Base-by-base conservation (phyloP, 2,797 vertebrate species). In the Sciurus carolinensis region DNA sequence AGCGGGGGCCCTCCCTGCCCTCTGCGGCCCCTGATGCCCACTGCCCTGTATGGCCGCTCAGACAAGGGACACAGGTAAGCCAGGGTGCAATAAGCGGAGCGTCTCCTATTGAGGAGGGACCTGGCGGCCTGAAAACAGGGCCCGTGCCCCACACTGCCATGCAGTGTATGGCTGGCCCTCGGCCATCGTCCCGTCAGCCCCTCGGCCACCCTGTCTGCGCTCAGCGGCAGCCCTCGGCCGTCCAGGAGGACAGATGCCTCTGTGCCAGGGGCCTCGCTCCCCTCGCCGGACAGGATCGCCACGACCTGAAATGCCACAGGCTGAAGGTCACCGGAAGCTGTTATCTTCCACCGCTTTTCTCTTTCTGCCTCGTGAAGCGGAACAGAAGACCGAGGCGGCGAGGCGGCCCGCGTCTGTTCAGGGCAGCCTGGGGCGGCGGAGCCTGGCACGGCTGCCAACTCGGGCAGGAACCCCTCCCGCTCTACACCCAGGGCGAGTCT, bases 71-170 rank as follows among this genome's bases (percentile, higher is more conserved):
- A 7, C 3, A 11, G 36, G 77, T 33, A 12, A 20, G 59, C 47
- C 24, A 0, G 50, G 54, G 33, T 5, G 24, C 7, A 7, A 7
- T 6, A 7, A 11, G 22, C 15, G 10, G 28, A 39, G 2, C 3
- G 8, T 20, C 52, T 20, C 39, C 54, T n/a, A 18, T 15, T 1
- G 1, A 12, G 2, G 30, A 67, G 71, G 50, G 33, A 8, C 9
- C 39, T 11, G 20, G 69, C 52, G 69, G n/a, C 59, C 54, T 50
- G 3, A 6, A 42, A n/a, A 59, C 47, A 2, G 1, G 2, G 22
- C 47, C 50, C 5, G 0, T 24, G 67, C 17, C 18, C 54, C 66
- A 9, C 11, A 30, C 62, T 24, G 6, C 44, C 36, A 1, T 1
- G 13, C 33, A 17, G 69, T 79, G 36, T 14, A n/a, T 20, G 33